Evolutionary conservation across 2,888 invertebrate species (phyloP), one percentile per base, ranked within the genome.

Genomic region (Antitype chi): DNA sequence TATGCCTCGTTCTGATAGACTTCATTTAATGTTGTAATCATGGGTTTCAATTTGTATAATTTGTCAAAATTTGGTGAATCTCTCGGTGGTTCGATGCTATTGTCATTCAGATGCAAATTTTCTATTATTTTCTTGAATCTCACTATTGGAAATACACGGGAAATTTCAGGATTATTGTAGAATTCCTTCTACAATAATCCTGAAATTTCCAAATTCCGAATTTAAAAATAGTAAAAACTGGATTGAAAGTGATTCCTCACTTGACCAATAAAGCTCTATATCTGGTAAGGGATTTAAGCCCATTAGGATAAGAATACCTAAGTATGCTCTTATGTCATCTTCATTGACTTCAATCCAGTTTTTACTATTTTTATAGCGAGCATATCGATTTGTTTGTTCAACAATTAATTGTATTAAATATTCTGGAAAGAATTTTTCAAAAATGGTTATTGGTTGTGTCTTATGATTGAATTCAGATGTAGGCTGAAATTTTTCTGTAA

Each of bases 251-350:
- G n/a, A n/a, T n/a, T n/a, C 78, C 80, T 91, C 90, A 69, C 74
- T 79, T 8, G 88, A 86, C 89, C 89, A 89, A 69, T 90, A 89
- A 20, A 90, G 76, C 55, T 90, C 88, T 70, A 89, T 62, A n/a
- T n/a, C n/a, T n/a, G 60, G 60, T 60, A 70, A 49, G 23, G 70
- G 70, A 60, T 70, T 70, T 81, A 91, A 81, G 47, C 91, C 91
- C 90, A 90, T 91, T 70, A 91, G 70, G 13, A 90, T 89, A 38
- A 91, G 79, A 77, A 91, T 70, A 76, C 90, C 90, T 75, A 91
- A 76, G 82, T 87, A 89, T 9, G 90, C 88, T 47, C 59, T 87
- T 1, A 91, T 87, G 59, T 89, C 89, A 75, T 86, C 62, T 75
- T 72, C 70, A 80, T 47, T 71, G 52, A 88, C 85, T 70, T 85